Base-by-base conservation (phyloP, 2,797 vertebrate species). In the Tangara arthus region DNA sequence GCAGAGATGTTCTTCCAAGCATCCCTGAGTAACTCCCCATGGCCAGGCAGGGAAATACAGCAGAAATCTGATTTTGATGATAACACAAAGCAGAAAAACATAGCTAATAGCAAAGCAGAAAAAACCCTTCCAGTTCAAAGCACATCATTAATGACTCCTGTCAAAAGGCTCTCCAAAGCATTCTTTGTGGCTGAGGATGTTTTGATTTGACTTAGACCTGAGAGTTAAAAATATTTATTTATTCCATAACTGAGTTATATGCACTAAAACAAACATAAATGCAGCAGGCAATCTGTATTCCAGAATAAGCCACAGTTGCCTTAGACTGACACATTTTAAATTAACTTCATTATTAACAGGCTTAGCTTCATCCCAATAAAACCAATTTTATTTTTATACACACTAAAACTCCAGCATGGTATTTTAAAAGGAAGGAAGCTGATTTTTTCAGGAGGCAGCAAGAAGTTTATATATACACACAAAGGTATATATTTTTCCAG, bases 41-140 rank as follows among this genome's bases (percentile, higher is more conserved):
- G 78, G 94, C 80, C 84, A 82, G 24, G 49, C 65, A 85, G 86
- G 87, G 80, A 95, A 91, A 93, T 44, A 63, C 14, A 95, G 89
- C 85, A 94, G 81, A 90, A 87, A 92, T 92, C 75, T 52, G 89
- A 94, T 82, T 87, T 80, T 84, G 85, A 83, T 56, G 89, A 26
- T 52, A 95, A 93, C 73, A 84, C 76, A 94, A 87, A 95, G 90
- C 84, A 86, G 59, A 93, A 93, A 92, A 84, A 94, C 78, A 93
- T 41, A 89, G 94, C 91, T 94, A 95, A 95, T 59, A 94, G 94
- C 92, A 92, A 91, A 90, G 76, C 1, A 94, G 80, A 21, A 82
- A 92, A 85, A 89, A 56, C 12, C 4, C 89, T 95, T 95, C 87
- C 93, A 87, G 92, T 93, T 92, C 93, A 91, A 95, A 96, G 92